A percentile compares a stretch with the other conserved stretches of the same genome.
Evolutionary conservation across 2,113 vertebrate species (phyloP).

Genomic region (Scomber colias): DNA sequence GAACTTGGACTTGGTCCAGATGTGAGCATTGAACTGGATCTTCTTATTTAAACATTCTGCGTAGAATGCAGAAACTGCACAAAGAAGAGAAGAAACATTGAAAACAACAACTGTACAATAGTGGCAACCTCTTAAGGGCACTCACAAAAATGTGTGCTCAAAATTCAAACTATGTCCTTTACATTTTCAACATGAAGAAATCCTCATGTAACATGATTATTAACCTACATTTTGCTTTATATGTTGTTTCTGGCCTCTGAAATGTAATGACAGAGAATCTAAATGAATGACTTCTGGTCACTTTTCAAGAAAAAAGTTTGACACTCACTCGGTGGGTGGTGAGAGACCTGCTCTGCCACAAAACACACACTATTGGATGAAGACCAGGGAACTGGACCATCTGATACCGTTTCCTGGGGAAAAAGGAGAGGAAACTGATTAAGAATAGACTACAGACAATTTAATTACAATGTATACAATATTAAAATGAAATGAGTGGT

Average conservation of each 20-base stretch:
- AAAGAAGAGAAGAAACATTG: not conserved
- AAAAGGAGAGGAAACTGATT: not conserved
- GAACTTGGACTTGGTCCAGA: constrained; percentile 99
- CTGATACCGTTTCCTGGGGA: constrained; percentile 91
- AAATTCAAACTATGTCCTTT: not conserved
- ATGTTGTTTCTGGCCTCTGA: not conserved
- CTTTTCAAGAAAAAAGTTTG: not conserved
- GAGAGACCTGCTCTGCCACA: constrained; percentile 98
- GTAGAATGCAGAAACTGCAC: constrained; percentile 98
- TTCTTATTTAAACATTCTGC: constrained; percentile 96
- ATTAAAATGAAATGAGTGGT: not conserved
- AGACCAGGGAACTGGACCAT: constrained; percentile 94
- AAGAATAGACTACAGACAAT: not conserved
- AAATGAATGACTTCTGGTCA: no score
- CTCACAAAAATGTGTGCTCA: not conserved
- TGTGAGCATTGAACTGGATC: constrained; percentile 99
- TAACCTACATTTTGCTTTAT: not conserved
- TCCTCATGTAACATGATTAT: not conserved
- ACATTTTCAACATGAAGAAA: not conserved
- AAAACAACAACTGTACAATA: not conserved
- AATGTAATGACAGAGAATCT: not conserved
- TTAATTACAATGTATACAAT: not conserved
- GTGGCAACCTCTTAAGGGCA: not conserved
- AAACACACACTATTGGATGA: constrained; percentile 93
- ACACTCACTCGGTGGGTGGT: constrained; percentile 97